These are phyloP conservation scores for Philopedon plagiatum DNA, from an alignment of 2,888 invertebrate species.

Conservation along the genomic window DNA sequence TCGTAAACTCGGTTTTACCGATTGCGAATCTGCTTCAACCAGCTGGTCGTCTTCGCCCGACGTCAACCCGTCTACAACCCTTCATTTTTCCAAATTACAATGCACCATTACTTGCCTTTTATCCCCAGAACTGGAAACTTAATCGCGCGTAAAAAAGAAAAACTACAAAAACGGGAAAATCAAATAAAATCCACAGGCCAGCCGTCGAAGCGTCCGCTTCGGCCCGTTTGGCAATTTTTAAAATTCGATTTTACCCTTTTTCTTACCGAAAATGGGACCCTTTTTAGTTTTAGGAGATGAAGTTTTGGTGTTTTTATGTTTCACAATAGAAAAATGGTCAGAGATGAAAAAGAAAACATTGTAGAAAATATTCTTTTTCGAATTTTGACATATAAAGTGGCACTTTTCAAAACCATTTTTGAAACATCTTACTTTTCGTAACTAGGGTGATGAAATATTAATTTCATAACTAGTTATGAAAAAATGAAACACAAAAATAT, in stretches of 20 bases:
- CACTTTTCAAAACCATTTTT: no score
- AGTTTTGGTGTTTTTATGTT: background rate
- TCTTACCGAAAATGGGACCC: background rate
- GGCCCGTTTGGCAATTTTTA: constrained; percentile 58
- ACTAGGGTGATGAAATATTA: no score
- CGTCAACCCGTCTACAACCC: constrained; percentile 12
- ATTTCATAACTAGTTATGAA: no score
- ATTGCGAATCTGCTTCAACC: background rate
- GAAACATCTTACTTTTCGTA: no score
- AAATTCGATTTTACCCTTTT: constrained; percentile 40
- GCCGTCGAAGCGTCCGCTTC: constrained; percentile 35
- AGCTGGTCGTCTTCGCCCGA: no score
- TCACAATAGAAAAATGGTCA: background rate
- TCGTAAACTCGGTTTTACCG: no score
- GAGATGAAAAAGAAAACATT: background rate
- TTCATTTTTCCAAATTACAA: constrained; percentile 16
- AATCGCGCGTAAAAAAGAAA: constrained; percentile 29
- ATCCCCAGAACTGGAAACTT: constrained; percentile 27
- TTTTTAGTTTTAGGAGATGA: background rate
- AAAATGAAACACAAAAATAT: no score
- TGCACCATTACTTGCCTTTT: constrained; percentile 24
- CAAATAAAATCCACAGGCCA: constrained; percentile 36
- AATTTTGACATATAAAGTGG: no score
- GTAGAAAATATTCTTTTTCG: background rate
- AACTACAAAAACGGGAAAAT: constrained; percentile 29